Base-by-base conservation (phyloP, 1,140 invertebrate genomes). In the Temnothorax longispinosus region DNA sequence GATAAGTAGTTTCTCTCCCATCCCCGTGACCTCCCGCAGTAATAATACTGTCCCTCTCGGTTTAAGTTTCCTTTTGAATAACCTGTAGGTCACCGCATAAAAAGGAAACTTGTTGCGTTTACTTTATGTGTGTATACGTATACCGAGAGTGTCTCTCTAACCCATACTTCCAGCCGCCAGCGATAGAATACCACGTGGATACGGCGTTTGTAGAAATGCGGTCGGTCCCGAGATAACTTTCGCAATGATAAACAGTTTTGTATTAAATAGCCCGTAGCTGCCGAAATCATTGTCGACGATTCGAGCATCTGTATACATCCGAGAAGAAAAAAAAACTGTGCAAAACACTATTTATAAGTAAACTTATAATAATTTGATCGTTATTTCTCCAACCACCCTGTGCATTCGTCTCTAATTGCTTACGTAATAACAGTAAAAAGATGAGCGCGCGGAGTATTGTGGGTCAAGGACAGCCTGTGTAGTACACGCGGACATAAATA, bases 41-140 rank as follows among this genome's bases (percentile, higher is more conserved):
- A 90, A 91, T 91, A 91, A 91, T 88, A 89, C 84, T 86, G 90
- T 85, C 76, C 90, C 86, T 85, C 86, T 85, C 60, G 87, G 87
- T 88, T 89, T 91, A 91, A 91, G 89, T 89, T 91, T 91, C 87
- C 90, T 89, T 91, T 91, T 91, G 90, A 91, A 91, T 91, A 91
- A 91, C 89, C 89, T 89, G 87, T 90, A 89, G 89, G 89, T 91
- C 90, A 90, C 84, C 89, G 89, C 90, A 91, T 91, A 91, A 91
- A 91, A 91, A 91, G 90, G 90, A 91, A 91, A 91, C 90, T 84
- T 60, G 69, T 85, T 76, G 81, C 52, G 71, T 85, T 50, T 85
- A 76, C 62, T 77, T 60, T 89, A 89, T 90, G 71, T 86, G 71
- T 90, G 71, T 77, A 64, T 74, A 80, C 67, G 60, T 54, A 87